A percentile compares a stretch with the other conserved stretches of the same genome.
Conservation (phyloP, 2,797 vertebrate species). For the Calcarius lapponicus region DNA sequence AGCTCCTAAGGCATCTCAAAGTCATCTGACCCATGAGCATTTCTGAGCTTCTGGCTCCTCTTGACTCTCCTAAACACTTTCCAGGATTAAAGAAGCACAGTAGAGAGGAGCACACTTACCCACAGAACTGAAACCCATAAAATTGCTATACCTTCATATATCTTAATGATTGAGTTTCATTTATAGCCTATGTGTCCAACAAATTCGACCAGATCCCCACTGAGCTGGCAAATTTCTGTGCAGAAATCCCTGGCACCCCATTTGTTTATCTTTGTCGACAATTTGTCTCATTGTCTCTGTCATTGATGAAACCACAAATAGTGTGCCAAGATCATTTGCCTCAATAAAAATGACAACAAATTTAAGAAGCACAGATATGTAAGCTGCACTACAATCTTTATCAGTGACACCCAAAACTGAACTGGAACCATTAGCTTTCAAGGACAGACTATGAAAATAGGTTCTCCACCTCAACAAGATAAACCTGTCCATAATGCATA, state of each 20-base stretch:
- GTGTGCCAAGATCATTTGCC: slow-evolving; percentile 18
- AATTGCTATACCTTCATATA: background rate
- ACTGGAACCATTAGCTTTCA: slow-evolving; percentile 18
- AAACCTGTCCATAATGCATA: slow-evolving; percentile 1
- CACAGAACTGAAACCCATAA: background rate
- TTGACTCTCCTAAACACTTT: background rate
- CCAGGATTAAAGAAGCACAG: background rate
- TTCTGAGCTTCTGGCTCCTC: background rate
- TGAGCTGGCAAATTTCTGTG: background rate
- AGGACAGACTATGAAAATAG: slow-evolving; percentile 9
- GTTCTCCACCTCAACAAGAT: slow-evolving; percentile 28
- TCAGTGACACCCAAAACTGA: background rate
- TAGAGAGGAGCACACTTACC: background rate
- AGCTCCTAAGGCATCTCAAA: background rate
- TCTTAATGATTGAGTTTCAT: background rate
- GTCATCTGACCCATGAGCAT: background rate
- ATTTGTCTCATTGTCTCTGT: slow-evolving; percentile 58
- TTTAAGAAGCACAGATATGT: slow-evolving; percentile 10
- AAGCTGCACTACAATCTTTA: background rate
- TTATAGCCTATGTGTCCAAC: background rate
- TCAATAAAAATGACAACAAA: slow-evolving; percentile 46
- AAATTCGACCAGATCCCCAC: background rate
- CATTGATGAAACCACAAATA: slow-evolving; percentile 52
- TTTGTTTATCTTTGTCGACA: slow-evolving; percentile 50
- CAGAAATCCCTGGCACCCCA: slow-evolving; percentile 34